Percentiles rank a stretch among this genome's conserved stretches.
phyloP scores from a whole-genome alignment of 2,797 vertebrate species.

The Gastrophryne carolinensis region DNA sequence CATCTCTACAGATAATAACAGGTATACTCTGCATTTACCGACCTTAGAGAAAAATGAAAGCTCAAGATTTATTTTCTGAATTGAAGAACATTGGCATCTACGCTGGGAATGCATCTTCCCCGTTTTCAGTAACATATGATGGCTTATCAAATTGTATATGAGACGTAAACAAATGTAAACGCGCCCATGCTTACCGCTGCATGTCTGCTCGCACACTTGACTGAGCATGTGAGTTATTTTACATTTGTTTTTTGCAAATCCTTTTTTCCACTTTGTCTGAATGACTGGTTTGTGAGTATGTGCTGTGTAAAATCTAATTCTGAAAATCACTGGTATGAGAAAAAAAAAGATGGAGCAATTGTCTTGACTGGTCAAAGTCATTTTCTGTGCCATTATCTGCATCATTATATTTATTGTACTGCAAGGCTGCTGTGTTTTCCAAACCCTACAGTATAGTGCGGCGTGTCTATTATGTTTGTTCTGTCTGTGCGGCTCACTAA shows the following conservation, averaged over 20 bases:
- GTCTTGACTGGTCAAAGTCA: constrained; percentile 58
- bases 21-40: too few relatives aligned
- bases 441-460: not conserved
- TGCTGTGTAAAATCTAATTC: constrained; percentile 59
- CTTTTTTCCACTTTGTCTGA: constrained; percentile 57
- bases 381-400: constrained; percentile 46
- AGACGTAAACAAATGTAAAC: constrained; percentile 53
- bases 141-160: constrained; percentile 45
- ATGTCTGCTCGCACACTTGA: constrained; percentile 54
- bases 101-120: not conserved
- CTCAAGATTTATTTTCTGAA: not conserved
- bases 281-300: constrained; percentile 60
- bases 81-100: constrained; percentile 7
- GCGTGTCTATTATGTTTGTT: not conserved
- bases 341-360: constrained; percentile 63
- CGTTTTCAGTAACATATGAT: constrained; percentile 36
- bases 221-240: constrained; percentile 59
- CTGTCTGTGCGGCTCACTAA: not conserved
- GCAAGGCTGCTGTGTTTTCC: constrained; percentile 8
- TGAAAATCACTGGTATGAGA: constrained; percentile 58
- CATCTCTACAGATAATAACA: too few relatives aligned
- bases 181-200: constrained; percentile 44
- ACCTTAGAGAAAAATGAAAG: not conserved
- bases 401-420: constrained; percentile 27
- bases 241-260: constrained; percentile 50